Evolutionary conservation across 2,888 invertebrate species (phyloP).

Genomic region (Baccha elongata): DNA sequence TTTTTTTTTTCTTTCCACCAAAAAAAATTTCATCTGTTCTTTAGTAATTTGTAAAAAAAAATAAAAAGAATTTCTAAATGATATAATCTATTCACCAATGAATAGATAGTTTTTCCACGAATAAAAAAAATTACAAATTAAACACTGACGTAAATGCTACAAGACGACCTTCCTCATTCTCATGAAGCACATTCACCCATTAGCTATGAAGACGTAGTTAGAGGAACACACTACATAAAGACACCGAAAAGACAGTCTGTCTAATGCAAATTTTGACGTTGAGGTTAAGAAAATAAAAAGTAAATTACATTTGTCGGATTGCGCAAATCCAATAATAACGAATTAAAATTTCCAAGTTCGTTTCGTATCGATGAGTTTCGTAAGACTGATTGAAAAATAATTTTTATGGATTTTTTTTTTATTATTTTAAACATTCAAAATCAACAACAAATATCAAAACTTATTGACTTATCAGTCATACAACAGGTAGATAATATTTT

Average conservation of each 20-base stretch:
- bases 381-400: conserved; percentile 55
- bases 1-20: background rate
- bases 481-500: conserved; percentile 31
- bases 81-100: background rate
- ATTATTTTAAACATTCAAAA: conserved; percentile 1
- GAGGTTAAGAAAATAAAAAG: conserved; percentile 3
- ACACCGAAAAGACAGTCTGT: conserved; percentile 33
- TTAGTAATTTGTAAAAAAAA: background rate
- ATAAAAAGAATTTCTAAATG: background rate
- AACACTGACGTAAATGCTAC: conserved; percentile 28
- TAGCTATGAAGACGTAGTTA: background rate
- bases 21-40: background rate
- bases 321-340: background rate
- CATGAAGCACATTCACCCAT: conserved; percentile 27
- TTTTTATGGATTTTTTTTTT: conserved; percentile 20
- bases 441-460: conserved; percentile 11
- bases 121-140: conserved; percentile 9
- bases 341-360: conserved; percentile 44
- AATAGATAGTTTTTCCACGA: conserved; percentile 28
- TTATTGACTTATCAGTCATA: conserved; percentile 5
- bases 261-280: conserved; percentile 27
- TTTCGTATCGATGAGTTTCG: conserved; percentile 53
- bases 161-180: conserved; percentile 35
- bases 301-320: conserved; percentile 23
- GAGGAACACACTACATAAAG: conserved; percentile 28